Percentiles rank a stretch among this genome's conserved stretches.
These are phyloP conservation scores for Carassius carassius DNA, from an alignment of 2,113 vertebrate species.

Conservation along the genomic window DNA sequence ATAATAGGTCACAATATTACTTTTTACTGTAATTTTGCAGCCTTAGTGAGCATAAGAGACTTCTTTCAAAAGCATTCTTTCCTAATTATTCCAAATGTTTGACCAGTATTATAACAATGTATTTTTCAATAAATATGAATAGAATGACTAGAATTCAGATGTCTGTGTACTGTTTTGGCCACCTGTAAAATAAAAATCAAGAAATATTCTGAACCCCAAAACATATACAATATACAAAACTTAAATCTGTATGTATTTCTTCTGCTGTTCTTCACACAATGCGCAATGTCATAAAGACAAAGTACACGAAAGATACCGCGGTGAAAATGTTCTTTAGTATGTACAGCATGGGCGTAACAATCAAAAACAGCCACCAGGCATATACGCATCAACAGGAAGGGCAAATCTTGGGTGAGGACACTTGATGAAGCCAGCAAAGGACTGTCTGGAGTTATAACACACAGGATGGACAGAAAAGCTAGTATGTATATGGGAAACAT, in stretches of 20 bases:
- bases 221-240: neutral
- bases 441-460: slow-evolving; percentile 70
- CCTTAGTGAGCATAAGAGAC: too few relatives aligned
- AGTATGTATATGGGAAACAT: slow-evolving; percentile 77
- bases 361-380: slow-evolving; percentile 71
- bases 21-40: too few relatives aligned
- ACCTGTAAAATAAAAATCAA: neutral
- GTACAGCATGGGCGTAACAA: slow-evolving; percentile 77
- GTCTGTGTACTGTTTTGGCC: neutral
- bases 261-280: slow-evolving; percentile 60
- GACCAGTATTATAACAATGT: neutral
- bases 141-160: neutral
- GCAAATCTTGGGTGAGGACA: slow-evolving; percentile 77
- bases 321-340: slow-evolving; percentile 78
- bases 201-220: neutral
- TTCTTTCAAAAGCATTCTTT: too few relatives aligned
- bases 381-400: slow-evolving; percentile 77
- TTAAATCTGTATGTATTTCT: neutral
- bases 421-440: slow-evolving; percentile 68
- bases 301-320: slow-evolving; percentile 76
- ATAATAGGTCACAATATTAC: too few relatives aligned
- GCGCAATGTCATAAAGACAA: slow-evolving; percentile 69
- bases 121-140: slow-evolving; percentile 13
- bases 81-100: too few relatives aligned
- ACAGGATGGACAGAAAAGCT: slow-evolving; percentile 75